phyloP scores from a whole-genome alignment of 2,888 invertebrate species.

The Helleia helle region DNA sequence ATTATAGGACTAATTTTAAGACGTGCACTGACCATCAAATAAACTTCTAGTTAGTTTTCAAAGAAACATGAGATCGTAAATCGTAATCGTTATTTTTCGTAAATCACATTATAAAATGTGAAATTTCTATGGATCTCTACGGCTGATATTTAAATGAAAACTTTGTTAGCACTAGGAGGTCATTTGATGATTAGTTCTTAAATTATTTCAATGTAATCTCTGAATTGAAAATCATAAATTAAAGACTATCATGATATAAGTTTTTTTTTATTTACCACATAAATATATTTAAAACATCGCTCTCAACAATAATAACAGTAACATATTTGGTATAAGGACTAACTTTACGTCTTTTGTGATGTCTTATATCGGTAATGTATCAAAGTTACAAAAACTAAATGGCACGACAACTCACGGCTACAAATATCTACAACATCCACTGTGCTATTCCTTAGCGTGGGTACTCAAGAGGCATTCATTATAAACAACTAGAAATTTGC shows the following conservation, averaged over 20 bases:
- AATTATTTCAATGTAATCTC: constrained; percentile 42
- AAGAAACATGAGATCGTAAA: too few species aligned
- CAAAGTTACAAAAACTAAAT: constrained; percentile 29
- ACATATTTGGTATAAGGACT: constrained; percentile 59
- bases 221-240: constrained; percentile 57
- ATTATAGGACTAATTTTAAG: constrained; percentile 24
- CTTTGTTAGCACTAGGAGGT: too few species aligned
- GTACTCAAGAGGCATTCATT: too few species aligned
- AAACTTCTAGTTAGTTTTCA: not conserved
- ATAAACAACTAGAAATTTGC: too few species aligned
- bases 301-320: constrained; percentile 49
- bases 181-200: constrained; percentile 20
- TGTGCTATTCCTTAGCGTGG: too few species aligned
- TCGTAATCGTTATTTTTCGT: too few species aligned
- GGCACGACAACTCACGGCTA: constrained; percentile 62
- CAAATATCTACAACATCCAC: constrained; percentile 25
- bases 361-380: constrained; percentile 19
- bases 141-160: too few species aligned
- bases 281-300: constrained; percentile 36
- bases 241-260: constrained; percentile 47
- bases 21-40: not conserved
- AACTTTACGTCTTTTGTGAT: constrained; percentile 55
- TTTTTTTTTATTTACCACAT: constrained; percentile 31
- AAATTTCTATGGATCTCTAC: too few species aligned
- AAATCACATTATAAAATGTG: too few species aligned